Conservation (phyloP, 2,888 invertebrate species). For the Scaeva pyrastri region DNA sequence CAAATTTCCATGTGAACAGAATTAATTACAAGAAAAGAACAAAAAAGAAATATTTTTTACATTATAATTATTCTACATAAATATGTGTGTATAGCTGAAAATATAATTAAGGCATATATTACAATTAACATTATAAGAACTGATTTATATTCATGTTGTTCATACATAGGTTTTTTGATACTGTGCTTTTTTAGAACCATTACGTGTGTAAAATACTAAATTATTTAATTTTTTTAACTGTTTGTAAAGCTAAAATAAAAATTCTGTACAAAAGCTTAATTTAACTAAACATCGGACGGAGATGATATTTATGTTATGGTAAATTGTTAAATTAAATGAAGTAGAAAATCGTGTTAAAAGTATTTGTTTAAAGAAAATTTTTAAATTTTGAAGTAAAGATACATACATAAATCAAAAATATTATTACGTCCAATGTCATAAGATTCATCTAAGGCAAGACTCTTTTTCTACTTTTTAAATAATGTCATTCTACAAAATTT, state of each 20-base stretch:
- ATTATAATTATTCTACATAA: conserved; percentile 72
- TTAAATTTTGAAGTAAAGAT: conserved; percentile 43
- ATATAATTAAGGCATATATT: conserved; percentile 51
- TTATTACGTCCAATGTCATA: conserved; percentile 59
- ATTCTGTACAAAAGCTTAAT: conserved; percentile 75
- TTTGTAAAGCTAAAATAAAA: conserved; percentile 70
- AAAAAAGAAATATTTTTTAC: conserved; percentile 45
- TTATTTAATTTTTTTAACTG: conserved; percentile 54
- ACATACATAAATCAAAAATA: conserved; percentile 21
- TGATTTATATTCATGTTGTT: conserved; percentile 37
- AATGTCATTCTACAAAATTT: conserved; percentile 42
- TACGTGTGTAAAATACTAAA: conserved; percentile 47
- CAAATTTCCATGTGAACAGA: conserved; percentile 11
- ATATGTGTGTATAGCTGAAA: conserved; percentile 62
- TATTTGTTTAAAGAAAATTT: not conserved
- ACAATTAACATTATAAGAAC: conserved; percentile 72
- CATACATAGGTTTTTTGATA: conserved; percentile 56
- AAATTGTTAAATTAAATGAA: not conserved
- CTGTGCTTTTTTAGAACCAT: conserved; percentile 66
- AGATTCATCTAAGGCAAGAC: conserved; percentile 71
- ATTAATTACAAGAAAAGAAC: conserved; percentile 35
- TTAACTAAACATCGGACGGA: conserved; percentile 60
- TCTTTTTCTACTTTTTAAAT: conserved; percentile 29
- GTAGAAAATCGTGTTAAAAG: not conserved
- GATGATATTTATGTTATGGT: conserved; percentile 32